Evolutionary conservation across 2,113 vertebrate genomes (phyloP).

Genomic region (Zosterops borbonicus): DNA sequence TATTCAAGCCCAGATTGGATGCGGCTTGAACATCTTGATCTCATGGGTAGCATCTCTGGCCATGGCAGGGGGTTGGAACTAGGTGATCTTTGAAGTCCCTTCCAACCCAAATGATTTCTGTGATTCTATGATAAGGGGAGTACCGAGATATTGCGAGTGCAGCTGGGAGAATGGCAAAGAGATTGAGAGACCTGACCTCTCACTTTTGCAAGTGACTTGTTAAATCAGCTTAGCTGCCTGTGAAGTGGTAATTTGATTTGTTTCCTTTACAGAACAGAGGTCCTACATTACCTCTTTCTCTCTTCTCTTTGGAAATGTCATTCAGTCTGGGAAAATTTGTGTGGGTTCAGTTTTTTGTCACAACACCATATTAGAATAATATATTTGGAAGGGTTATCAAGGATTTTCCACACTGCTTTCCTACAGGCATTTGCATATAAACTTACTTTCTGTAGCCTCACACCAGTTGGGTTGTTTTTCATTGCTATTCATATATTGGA

Average conservation of each 20-base stretch:
- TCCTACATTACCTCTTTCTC: neutral
- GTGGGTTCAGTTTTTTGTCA: neutral
- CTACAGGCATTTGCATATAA: neutral
- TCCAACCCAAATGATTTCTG: neutral
- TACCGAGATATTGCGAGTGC: neutral
- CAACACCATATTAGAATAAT: neutral
- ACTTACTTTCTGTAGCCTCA: neutral
- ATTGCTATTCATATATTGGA: neutral
- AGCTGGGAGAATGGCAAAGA: neutral
- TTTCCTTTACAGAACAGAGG: neutral
- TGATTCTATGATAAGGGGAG: neutral
- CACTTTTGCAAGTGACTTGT: neutral
- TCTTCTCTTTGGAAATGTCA: neutral
- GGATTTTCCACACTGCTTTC: neutral
- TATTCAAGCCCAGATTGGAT: neutral
- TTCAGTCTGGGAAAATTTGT: neutral
- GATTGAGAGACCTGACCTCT: neutral
- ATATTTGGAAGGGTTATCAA: neutral
- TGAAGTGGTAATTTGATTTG: neutral
- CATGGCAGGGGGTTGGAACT: neutral
- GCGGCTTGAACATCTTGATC: neutral
- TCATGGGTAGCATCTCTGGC: neutral
- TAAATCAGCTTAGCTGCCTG: neutral
- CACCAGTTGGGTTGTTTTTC: neutral
- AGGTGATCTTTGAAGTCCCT: neutral